Evolutionary conservation across 2,797 vertebrate genomes (phyloP), one percentile per base, ranked within the genome.

Genomic region (Hafferia zeledoni): DNA sequence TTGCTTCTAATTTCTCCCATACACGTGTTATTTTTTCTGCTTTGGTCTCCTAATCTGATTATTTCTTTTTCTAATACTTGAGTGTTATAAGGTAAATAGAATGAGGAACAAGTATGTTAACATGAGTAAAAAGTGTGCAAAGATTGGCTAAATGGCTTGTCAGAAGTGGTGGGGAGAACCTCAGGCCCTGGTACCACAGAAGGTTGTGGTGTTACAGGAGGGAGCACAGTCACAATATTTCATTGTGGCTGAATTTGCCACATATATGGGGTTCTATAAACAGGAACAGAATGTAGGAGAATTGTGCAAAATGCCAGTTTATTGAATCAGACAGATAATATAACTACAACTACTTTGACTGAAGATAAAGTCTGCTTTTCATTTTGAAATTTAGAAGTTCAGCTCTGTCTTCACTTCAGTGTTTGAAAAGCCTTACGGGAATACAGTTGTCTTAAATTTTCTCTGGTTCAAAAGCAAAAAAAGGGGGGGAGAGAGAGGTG

Each of bases 221-320:
- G 94, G 64, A 74, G 27, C 60, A 52, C 25, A 30, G 3, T 25
- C 41, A 41, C 41, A 41, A 10, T 41, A 75, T 74, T 74, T 64
- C 39, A 18, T 57, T 59, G 71, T 37, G 31, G 10, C 35, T 78
- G 68, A 44, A 69, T 88, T 60, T 77, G 39, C 47, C 31, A 30
- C 4, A 0, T 52, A 13, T 12, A 13, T 13, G 33, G 0, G 0
- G 7, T 64, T 65, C 47, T 81, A 20, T 68, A 64, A 72, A 53
- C 39, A 85, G 71, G 33, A 79, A 43, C 10, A 78, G 65, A 25
- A 74, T 75, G 56, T 30, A 68, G 37, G 74, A 67, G 50, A 49
- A 19, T 50, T 69, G 31, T 2, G 1, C 50, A 50, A 76, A 89
- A 90, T 25, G 37, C 49, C 56, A 6, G 28, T 83, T 27, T 75